Conservation (phyloP, 2,888 invertebrate species). For the Caenorhabditis virilis region DNA sequence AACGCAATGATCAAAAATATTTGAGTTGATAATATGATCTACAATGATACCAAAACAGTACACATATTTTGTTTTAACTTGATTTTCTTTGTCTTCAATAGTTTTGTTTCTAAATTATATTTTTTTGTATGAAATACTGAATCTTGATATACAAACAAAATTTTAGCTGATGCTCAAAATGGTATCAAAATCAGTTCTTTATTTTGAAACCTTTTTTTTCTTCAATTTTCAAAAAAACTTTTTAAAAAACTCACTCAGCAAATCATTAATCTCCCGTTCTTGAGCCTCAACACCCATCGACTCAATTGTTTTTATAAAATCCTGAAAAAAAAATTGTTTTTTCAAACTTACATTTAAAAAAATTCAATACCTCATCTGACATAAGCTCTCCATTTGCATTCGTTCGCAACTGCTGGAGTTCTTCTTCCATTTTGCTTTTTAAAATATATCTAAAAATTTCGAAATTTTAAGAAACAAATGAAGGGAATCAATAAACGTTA, state of each 20-base stretch:
- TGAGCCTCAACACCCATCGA: constrained; percentile 43
- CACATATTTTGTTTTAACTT: no score
- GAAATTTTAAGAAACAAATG: not conserved
- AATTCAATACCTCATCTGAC: constrained; percentile 44
- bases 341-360: not conserved
- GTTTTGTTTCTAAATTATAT: no score
- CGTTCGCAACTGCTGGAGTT: constrained; percentile 37
- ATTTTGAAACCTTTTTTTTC: not conserved
- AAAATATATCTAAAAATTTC: not conserved
- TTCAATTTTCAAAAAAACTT: not conserved
- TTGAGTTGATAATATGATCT: no score
- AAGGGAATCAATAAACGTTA: not conserved
- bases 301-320: constrained; percentile 56
- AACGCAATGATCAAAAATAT: no score
- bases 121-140: no score
- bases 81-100: no score
- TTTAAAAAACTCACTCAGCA: constrained; percentile 54
- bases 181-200: no score
- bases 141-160: no score
- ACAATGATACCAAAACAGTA: no score
- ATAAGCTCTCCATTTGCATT: constrained; percentile 44
- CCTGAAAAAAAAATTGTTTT: constrained; percentile 14
- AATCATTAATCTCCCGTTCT: constrained; percentile 60
- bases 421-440: constrained; percentile 30
- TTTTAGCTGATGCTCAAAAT: no score